Percentiles rank a stretch among this genome's conserved stretches.
phyloP scores from a whole-genome alignment of 2,797 vertebrate genomes.

The Mionectes olivaceus region DNA sequence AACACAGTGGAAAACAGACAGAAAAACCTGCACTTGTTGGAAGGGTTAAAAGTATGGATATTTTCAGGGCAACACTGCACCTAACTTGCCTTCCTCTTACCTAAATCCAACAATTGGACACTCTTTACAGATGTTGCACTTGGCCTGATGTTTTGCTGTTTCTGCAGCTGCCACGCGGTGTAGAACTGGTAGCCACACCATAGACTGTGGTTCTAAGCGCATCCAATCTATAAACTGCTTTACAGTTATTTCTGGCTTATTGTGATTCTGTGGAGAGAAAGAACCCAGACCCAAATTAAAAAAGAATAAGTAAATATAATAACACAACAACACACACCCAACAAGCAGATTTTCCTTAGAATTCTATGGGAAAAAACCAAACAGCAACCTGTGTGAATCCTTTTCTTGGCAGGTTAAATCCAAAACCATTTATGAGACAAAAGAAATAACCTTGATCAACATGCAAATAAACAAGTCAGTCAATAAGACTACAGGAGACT shows the following conservation, averaged over 20 bases:
- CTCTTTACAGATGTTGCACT: slow-evolving; percentile 98
- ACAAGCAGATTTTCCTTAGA: neutral
- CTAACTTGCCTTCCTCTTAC: slow-evolving; percentile 68
- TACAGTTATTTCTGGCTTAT: slow-evolving; percentile 92
- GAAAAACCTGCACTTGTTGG: neutral
- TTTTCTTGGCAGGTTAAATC: neutral
- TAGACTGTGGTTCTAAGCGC: slow-evolving; percentile 94
- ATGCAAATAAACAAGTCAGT: neutral
- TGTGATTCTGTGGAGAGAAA: slow-evolving; percentile 85
- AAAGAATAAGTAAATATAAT: neutral
- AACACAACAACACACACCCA: neutral
- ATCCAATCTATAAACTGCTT: slow-evolving; percentile 96
- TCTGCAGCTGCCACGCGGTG: slow-evolving; percentile 95
- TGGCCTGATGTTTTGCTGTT: slow-evolving; percentile 97
- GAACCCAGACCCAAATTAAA: neutral
- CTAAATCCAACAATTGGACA: slow-evolving; percentile 97
- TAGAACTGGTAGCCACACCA: slow-evolving; percentile 98
- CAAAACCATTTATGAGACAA: neutral
- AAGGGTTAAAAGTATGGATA: neutral
- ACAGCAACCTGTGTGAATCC: neutral
- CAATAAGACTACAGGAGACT: neutral
- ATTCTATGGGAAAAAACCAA: neutral
- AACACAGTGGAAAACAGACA: neutral
- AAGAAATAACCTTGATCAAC: neutral
- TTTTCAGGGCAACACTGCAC: neutral